Evolutionary conservation across 2,113 vertebrate species (phyloP).

Genomic region (Cavia porcellus): DNA sequence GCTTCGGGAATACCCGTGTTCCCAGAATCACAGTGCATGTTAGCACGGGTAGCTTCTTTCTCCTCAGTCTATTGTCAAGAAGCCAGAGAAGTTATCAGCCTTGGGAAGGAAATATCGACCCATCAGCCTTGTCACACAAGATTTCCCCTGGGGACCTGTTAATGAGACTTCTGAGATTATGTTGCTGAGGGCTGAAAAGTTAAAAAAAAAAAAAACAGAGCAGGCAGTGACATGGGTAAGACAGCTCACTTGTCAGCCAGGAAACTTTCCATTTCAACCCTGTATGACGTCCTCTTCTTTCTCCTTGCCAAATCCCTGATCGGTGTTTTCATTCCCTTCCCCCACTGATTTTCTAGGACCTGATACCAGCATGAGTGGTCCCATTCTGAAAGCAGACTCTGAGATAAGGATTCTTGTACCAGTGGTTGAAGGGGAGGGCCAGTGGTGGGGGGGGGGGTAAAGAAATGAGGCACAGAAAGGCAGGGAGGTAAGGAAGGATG

Average conservation of each 20-base stretch:
- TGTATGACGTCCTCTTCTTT: not conserved
- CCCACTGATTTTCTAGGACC: not conserved
- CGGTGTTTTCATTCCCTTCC: not conserved
- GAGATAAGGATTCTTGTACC: not conserved
- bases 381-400: not conserved
- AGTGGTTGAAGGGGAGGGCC: not conserved
- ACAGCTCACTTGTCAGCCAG: not conserved
- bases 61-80: constrained; percentile 35
- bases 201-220: not conserved
- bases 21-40: constrained; percentile 68
- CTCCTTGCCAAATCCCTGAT: not conserved
- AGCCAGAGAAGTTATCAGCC: not conserved
- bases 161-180: constrained; percentile 21
- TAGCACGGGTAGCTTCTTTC: not conserved
- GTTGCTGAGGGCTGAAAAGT: not conserved
- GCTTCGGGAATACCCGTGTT: constrained; percentile 77
- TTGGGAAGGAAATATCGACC: constrained; percentile 41
- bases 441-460: not conserved
- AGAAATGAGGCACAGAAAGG: constrained; percentile 12
- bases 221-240: not conserved
- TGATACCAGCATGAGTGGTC: not conserved
- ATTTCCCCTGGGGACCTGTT: constrained; percentile 49
- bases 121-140: not conserved
- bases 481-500: not conserved
- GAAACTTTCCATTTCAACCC: not conserved